Base-by-base conservation (phyloP, 2,113 vertebrate species). In the Nesoenas mayeri region DNA sequence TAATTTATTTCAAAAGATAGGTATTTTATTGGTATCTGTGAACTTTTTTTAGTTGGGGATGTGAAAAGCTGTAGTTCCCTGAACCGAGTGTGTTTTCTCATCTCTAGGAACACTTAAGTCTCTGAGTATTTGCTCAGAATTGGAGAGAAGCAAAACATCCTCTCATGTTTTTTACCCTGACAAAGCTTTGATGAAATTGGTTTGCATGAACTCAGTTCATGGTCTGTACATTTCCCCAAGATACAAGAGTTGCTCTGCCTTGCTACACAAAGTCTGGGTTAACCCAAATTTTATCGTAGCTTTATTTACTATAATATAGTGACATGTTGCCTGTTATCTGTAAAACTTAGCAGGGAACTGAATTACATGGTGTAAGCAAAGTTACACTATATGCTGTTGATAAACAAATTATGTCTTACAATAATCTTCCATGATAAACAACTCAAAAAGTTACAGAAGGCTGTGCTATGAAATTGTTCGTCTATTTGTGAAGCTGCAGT, bases 261-360 rank as follows among this genome's bases (percentile, higher is more conserved):
- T 80, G 11, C 36, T 66, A 16, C 50, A 84, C 5, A 44, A 54
- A 40, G 5, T 56, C 32, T 80, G 12, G 26, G 32, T 62, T 78
- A 62, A 69, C 20, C 31, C 28, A 64, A 51, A 85, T 80, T 86
- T 78, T 72, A 48, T 65, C 26, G 44, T 10, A 72, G 53, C 9
- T 77, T 88, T 88, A 53, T 89, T 87, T 89, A 15, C n/a, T 72
- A 11, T 53, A 34, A 58, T 36, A 25, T 10, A 56, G 44, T 19
- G 57, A 48, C 29, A 25, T 11, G 6, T 40, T 50, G 44, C 8
- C 40, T 81, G 5, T 26, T 64, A 13, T 16, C 79, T n/a, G 29
- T 56, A 32, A 67, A 73, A 50, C 1, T 12, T 69, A 77, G 57
- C 0, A 0, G 15, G 11, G 13, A 84, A 11, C 31, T 26, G 21